A percentile compares a stretch with the other conserved stretches of the same genome.
Evolutionary conservation across 2,113 vertebrate species (phyloP).

Genomic region (Myrmophylax atrothorax): DNA sequence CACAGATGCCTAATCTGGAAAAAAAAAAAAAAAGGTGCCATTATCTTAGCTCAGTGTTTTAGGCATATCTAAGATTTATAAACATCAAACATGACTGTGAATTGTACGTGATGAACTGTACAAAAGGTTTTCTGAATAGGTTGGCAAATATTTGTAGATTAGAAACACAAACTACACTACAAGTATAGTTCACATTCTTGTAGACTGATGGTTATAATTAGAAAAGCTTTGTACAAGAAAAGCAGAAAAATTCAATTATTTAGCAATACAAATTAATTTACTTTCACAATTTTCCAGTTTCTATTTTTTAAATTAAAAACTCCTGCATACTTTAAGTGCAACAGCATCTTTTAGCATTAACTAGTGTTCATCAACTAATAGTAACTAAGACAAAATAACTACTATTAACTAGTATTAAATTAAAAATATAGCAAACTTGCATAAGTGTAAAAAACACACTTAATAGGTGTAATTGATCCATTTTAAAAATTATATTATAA

Average conservation of each 20-base stretch:
- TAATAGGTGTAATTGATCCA: neutral
- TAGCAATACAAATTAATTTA: neutral
- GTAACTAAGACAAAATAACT: neutral
- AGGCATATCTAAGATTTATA: neutral
- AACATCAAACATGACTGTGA: neutral
- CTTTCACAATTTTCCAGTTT: neutral
- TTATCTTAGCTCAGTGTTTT: neutral
- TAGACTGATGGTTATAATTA: neutral
- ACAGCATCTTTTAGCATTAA: neutral
- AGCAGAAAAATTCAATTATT: neutral
- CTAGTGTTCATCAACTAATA: neutral
- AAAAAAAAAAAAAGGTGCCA: neutral
- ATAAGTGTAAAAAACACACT: neutral
- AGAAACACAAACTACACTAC: neutral
- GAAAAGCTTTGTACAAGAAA: neutral
- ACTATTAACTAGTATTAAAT: neutral
- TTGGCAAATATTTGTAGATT: neutral
- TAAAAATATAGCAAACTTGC: neutral
- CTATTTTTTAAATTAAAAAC: neutral
- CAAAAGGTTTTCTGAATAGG: neutral
- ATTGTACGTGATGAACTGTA: neutral
- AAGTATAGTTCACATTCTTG: neutral
- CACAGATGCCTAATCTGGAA: conserved; percentile 88
- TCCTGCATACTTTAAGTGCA: neutral
- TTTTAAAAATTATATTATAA: neutral